Base-by-base conservation (phyloP, 2,113 vertebrate genomes). In the Chamaea fasciata region DNA sequence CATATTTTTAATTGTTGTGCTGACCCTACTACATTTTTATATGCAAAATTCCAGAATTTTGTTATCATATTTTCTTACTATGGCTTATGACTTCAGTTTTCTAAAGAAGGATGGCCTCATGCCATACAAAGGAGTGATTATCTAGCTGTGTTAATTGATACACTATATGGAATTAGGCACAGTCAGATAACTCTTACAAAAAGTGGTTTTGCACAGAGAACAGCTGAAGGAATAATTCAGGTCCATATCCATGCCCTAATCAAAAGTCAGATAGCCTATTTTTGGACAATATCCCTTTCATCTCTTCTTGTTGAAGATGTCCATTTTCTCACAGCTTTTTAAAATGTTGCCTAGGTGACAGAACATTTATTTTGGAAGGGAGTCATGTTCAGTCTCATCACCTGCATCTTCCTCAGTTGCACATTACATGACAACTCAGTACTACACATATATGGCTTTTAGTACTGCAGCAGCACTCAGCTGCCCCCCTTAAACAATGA, bases 391-490 rank as follows among this genome's bases (percentile, higher is more conserved):
- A 0, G 5, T 86, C 71, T 77, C 7, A 2, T 65, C 35, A 65
- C 20, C 17, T 46, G 44, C 62, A 56, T 44, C 55, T 47, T 73
- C 35, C 41, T 69, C 68, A 57, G 24, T 27, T 74, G 13, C 46
- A 44, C 0, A 0, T 49, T 73, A 10, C 39, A 10, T 35, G 64
- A 39, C 19, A 39, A 22, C 18, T n/a, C 62, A 30, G 28, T 9
- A 50, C 23, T 30, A 27, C 13, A 39, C 20, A 11, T 9, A 28
- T 6, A 17, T 13, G 50, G 27, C 15, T 76, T 76, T 83, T n/a
- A 39, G 59, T 19, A 26, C 4, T 42, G 44, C 5, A 14, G 31
- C 46, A 92, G 42, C 31, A 81, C 35, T 70, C 31, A 53, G n/a
- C 18, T 67, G 15, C 47, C 9, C 18, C 20, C 26, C 2, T 59